Percentiles rank a stretch among this genome's conserved stretches.
Conservation (phyloP, 2,888 invertebrate genomes). For the Ochropacha duplaris region DNA sequence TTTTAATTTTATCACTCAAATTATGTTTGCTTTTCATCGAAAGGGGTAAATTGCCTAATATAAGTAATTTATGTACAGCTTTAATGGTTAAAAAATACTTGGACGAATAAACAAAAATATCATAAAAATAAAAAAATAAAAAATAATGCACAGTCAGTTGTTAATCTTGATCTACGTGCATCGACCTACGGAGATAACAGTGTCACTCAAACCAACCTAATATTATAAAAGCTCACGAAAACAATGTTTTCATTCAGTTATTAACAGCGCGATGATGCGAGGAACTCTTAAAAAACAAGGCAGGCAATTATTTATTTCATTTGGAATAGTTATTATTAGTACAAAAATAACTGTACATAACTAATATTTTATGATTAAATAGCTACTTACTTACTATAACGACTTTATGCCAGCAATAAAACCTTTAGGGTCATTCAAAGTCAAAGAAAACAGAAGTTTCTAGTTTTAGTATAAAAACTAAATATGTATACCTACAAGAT, state of each 20-base stretch:
- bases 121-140: too few species aligned
- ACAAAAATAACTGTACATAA: not conserved
- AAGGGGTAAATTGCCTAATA: too few species aligned
- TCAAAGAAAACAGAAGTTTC: not conserved
- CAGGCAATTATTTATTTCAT: not conserved
- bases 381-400: not conserved
- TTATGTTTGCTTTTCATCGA: constrained; percentile 22
- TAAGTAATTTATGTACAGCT: not conserved
- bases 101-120: too few species aligned
- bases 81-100: too few species aligned
- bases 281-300: not conserved
- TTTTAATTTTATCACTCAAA: constrained; percentile 24
- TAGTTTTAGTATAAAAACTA: not conserved
- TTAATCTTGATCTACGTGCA: not conserved
- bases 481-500: not conserved
- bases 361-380: not conserved
- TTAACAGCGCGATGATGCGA: not conserved
- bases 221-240: not conserved
- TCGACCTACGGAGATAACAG: not conserved
- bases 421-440: not conserved
- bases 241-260: not conserved
- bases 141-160: not conserved
- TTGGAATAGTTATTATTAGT: not conserved
- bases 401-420: not conserved
- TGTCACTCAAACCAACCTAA: not conserved